Evolutionary conservation across 2,888 invertebrate genomes (phyloP).

Genomic region (Hoplodrina blanda): DNA sequence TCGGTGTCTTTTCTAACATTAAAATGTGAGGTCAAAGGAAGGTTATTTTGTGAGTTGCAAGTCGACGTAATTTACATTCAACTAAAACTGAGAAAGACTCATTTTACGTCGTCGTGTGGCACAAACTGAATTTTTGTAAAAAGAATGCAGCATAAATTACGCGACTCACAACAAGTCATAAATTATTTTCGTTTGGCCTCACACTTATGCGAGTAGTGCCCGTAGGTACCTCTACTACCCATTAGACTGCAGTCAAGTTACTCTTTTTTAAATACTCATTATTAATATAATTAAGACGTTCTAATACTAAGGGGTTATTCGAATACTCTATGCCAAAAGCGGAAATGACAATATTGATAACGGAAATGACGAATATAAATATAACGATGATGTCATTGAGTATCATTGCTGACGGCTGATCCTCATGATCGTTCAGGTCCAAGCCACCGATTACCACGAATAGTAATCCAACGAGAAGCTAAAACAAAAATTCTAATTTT

Average conservation of each 20-base stretch:
- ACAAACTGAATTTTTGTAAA: too few species aligned
- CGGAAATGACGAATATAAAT: conserved; percentile 95
- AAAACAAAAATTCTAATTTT: conserved; percentile 82
- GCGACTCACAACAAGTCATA: too few species aligned
- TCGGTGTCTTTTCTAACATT: too few species aligned
- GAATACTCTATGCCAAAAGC: conserved; percentile 96
- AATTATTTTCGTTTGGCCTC: too few species aligned
- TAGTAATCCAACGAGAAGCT: conserved; percentile 95
- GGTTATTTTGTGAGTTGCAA: too few species aligned
- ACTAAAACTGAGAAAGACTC: too few species aligned
- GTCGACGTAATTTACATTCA: too few species aligned
- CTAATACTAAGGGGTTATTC: conserved; percentile 91
- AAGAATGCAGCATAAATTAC: too few species aligned
- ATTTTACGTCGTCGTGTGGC: too few species aligned
- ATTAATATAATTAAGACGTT: conserved; percentile 83
- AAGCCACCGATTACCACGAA: conserved; percentile 96
- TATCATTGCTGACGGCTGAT: conserved; percentile 94
- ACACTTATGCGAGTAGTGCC: too few species aligned
- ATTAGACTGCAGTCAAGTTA: conserved; percentile 70
- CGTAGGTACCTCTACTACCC: neutral
- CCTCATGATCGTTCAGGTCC: conserved; percentile 94
- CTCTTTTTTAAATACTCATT: conserved; percentile 79
- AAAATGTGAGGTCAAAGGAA: too few species aligned
- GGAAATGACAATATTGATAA: conserved; percentile 95
- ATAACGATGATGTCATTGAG: conserved; percentile 95